A percentile compares a stretch with the other conserved stretches of the same genome.
phyloP scores from a whole-genome alignment of 1,140 invertebrate species.

The Solen grandis region DNA sequence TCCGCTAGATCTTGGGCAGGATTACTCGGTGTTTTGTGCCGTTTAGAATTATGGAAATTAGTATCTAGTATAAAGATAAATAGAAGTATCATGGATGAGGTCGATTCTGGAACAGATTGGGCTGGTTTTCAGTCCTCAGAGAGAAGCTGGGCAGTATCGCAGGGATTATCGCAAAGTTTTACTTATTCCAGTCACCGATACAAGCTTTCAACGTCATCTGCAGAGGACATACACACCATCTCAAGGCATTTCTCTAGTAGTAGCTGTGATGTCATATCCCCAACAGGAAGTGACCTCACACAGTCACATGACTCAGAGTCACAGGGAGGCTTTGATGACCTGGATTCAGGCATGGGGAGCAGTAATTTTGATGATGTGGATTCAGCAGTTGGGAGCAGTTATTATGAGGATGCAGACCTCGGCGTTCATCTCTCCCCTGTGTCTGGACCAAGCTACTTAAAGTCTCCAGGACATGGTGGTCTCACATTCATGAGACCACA shows the following conservation, averaged over 20 bases:
- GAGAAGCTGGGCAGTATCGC: background rate
- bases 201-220: background rate
- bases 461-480: background rate
- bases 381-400: constrained; percentile 8
- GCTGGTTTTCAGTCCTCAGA: background rate
- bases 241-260: background rate
- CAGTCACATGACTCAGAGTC: background rate
- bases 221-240: background rate
- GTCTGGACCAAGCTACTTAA: background rate
- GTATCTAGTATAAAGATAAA: background rate
- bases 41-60: too few species aligned
- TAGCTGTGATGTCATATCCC: background rate
- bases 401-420: background rate
- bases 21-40: background rate
- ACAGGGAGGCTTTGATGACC: constrained; percentile 34
- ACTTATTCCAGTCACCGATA: background rate
- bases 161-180: background rate
- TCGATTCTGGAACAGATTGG: constrained; percentile 21
- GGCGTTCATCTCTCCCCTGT: background rate
- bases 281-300: background rate
- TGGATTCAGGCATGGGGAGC: constrained; percentile 5
- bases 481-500: constrained; percentile 30
- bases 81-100: constrained; percentile 25
- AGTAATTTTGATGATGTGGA: background rate
- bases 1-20: background rate